Conservation (phyloP, 2,797 vertebrate genomes). For the Trematomus bernacchii region DNA sequence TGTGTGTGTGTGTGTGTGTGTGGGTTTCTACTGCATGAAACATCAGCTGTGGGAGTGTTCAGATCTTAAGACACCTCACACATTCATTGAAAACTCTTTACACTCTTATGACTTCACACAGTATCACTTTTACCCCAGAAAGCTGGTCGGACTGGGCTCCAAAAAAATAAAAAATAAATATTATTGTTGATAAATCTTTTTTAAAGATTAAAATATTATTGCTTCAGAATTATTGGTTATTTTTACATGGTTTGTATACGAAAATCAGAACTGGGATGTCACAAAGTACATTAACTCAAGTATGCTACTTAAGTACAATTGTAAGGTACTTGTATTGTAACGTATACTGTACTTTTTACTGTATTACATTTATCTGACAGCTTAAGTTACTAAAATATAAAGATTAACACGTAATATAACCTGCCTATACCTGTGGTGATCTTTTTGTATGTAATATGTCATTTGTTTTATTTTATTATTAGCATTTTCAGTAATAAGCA, state of each 20-base stretch:
- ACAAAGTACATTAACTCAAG: too few species aligned
- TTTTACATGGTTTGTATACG: conserved; percentile 2
- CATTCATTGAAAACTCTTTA: conserved; percentile 19
- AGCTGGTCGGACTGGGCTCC: conserved; percentile 18
- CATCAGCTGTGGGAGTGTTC: conserved; percentile 61
- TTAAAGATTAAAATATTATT: not conserved
- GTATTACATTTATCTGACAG: too few species aligned
- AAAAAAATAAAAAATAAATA: conserved; percentile 19
- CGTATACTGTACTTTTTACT: too few species aligned
- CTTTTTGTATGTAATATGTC: too few species aligned
- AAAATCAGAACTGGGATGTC: not conserved
- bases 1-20: too few species aligned
- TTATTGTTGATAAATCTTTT: conserved; percentile 1
- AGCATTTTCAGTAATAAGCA: too few species aligned
- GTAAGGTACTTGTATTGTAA: too few species aligned
- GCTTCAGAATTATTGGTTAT: not conserved
- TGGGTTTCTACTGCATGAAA: conserved; percentile 53
- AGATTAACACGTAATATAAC: too few species aligned
- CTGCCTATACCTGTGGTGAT: too few species aligned
- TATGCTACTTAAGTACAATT: too few species aligned
- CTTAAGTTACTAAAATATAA: too few species aligned
- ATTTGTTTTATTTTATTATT: too few species aligned
- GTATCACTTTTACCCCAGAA: conserved; percentile 7
- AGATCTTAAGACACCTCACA: conserved; percentile 33
- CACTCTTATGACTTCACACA: conserved; percentile 13